These are phyloP conservation scores for Drosophila colorata DNA, from an alignment of 2,888 invertebrate genomes.

Conservation along the genomic window DNA sequence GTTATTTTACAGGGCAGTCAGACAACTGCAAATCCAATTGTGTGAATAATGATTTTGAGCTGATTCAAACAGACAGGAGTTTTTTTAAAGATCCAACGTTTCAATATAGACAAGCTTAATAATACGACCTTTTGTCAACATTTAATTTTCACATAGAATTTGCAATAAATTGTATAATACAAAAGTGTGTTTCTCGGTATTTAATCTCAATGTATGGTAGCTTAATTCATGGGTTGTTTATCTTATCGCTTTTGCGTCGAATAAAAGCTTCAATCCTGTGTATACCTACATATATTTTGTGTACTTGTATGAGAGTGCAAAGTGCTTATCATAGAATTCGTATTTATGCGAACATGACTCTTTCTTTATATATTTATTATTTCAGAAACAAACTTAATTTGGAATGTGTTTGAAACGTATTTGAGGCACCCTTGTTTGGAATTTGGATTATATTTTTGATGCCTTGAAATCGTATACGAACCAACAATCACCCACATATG, in stretches of 20 bases:
- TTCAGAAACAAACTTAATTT: neutral
- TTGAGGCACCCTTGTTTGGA: neutral
- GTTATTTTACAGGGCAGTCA: neutral
- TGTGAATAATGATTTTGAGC: slow-evolving; percentile 19
- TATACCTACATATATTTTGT: neutral
- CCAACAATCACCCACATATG: slow-evolving; percentile 64
- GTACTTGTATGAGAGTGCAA: neutral
- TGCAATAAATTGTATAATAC: neutral
- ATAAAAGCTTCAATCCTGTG: slow-evolving; percentile 6
- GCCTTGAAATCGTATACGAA: slow-evolving; percentile 35
- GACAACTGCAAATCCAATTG: neutral
- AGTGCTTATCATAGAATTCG: slow-evolving; percentile 12
- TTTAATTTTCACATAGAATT: neutral
- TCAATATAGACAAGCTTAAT: neutral
- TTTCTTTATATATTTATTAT: slow-evolving; percentile 1
- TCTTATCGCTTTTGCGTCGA: slow-evolving; percentile 36
- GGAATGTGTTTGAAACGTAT: too few species aligned
- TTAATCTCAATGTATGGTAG: neutral
- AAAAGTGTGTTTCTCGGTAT: neutral
- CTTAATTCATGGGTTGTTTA: slow-evolving; percentile 12
- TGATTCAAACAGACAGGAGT: slow-evolving; percentile 16
- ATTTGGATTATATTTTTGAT: neutral
- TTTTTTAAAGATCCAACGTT: neutral
- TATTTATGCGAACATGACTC: slow-evolving; percentile 1
- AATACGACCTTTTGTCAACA: neutral